Evolutionary conservation across 2,113 vertebrate species (phyloP), one percentile per base, ranked within the genome.

Genomic region (Thunnus maccoyii): DNA sequence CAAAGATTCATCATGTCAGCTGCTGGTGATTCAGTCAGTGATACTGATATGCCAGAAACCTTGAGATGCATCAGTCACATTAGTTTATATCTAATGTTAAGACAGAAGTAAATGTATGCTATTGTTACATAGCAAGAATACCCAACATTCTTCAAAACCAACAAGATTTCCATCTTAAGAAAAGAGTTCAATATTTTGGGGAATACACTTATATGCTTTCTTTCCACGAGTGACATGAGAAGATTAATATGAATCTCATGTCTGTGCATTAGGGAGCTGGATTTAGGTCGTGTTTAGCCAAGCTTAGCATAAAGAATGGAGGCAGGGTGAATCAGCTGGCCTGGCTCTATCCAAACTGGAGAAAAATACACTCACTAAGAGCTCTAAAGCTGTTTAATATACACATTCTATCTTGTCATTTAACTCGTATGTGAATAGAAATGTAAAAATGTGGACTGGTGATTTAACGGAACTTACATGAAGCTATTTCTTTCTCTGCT

Each of bases 1-100:
- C 27, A 72, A 18, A 15, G 57, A 66, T 68, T 72, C 25, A 65
- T 36, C 20, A 56, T 60, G 60, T 57, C 78, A 66, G 57, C 52
- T 54, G 36, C 8, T 9, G 36, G 36, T 41, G 36, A 41, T 41
- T 41, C 36, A 41, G 36, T 66, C 60, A 56, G 36, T 46, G 52
- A 9, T 41, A 41, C 9, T 41, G 36, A 9, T 41, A 41, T 9
- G 7, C 36, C 36, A 41, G 9, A 41, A 41, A 41, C 6, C 6
- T 41, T 41, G 36, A 41, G 36, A 65, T 1, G 47, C 54, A 67
- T 52, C 46, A 20, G n/a, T 41, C 10, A 16, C 22, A 27, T 51
- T 57, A 56, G 41, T 47, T 20, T 41, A 70, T 50, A 67, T 27
- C 44, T 27, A 12, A 2, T 14, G 22, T 18, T 32, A 46, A 60